These are phyloP conservation scores for Rhinogobius similis DNA, from an alignment of 2,113 vertebrate genomes.

Conservation along the genomic window DNA sequence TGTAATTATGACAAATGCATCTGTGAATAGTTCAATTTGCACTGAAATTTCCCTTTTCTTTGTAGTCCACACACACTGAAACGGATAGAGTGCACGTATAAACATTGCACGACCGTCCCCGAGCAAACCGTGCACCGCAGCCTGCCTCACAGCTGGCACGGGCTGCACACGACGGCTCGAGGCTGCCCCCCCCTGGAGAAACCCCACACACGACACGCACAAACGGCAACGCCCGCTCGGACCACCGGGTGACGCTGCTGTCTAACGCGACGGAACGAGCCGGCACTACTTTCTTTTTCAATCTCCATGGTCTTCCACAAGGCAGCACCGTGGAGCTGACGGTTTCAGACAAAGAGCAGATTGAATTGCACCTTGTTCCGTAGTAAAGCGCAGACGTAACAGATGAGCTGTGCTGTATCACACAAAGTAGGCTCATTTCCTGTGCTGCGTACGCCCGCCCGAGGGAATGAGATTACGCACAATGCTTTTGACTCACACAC, in stretches of 20 bases:
- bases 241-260: conserved; percentile 63
- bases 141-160: too few relatives aligned
- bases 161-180: conserved; percentile 44
- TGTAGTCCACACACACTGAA: not conserved
- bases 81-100: not conserved
- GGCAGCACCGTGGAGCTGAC: conserved; percentile 11
- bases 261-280: conserved; percentile 3
- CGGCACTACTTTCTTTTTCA: conserved; percentile 30
- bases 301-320: conserved; percentile 9
- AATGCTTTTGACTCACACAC: conserved; percentile 29
- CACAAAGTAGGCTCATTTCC: conserved; percentile 44
- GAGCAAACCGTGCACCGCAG: too few relatives aligned
- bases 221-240: not conserved
- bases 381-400: conserved; percentile 40
- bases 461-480: conserved; percentile 55
- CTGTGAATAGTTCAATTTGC: too few relatives aligned
- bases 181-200: conserved; percentile 74
- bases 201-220: conserved; percentile 5
- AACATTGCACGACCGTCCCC: not conserved
- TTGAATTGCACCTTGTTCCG: conserved; percentile 19
- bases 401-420: conserved; percentile 36
- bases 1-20: too few relatives aligned
- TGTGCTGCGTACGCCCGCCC: conserved; percentile 27
- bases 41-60: too few relatives aligned
- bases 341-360: conserved; percentile 19